Conservation (phyloP, 2,888 invertebrate species). For the Xestobium rufovillosum region DNA sequence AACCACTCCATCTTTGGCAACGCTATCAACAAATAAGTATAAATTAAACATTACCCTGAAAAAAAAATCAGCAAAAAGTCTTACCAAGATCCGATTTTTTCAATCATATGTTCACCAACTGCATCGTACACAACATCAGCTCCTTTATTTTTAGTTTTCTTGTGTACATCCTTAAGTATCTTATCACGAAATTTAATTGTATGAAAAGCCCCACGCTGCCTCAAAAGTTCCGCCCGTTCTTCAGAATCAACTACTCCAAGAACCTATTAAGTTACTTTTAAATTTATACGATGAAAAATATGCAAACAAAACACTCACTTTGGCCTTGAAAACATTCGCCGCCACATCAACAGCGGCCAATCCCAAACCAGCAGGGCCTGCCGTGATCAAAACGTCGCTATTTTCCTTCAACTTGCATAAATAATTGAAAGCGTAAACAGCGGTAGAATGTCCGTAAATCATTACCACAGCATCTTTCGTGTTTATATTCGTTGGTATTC, state of each 20-base stretch:
- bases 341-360: conserved; percentile 63
- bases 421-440: conserved; percentile 55
- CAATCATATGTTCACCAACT: conserved; percentile 54
- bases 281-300: conserved; percentile 6
- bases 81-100: conserved; percentile 52
- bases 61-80: conserved; percentile 13
- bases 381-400: conserved; percentile 56
- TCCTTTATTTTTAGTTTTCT: conserved; percentile 52
- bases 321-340: conserved; percentile 57
- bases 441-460: conserved; percentile 55
- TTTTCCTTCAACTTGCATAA: conserved; percentile 45
- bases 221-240: conserved; percentile 49
- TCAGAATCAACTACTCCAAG: conserved; percentile 61
- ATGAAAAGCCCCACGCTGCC: conserved; percentile 56
- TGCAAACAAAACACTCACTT: conserved; percentile 41
- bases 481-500: conserved; percentile 47
- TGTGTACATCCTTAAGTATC: conserved; percentile 47
- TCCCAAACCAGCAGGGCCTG: conserved; percentile 56
- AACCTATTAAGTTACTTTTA: conserved; percentile 44
- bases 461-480: conserved; percentile 52
- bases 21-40: conserved; percentile 39
- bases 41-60: not conserved
- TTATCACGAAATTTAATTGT: conserved; percentile 54
- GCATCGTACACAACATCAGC: conserved; percentile 59
- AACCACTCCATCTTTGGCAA: conserved; percentile 47